A percentile compares a stretch with the other conserved stretches of the same genome.
Evolutionary conservation across 2,797 vertebrate genomes (phyloP).

Genomic region (Thripadectes ignobilis): DNA sequence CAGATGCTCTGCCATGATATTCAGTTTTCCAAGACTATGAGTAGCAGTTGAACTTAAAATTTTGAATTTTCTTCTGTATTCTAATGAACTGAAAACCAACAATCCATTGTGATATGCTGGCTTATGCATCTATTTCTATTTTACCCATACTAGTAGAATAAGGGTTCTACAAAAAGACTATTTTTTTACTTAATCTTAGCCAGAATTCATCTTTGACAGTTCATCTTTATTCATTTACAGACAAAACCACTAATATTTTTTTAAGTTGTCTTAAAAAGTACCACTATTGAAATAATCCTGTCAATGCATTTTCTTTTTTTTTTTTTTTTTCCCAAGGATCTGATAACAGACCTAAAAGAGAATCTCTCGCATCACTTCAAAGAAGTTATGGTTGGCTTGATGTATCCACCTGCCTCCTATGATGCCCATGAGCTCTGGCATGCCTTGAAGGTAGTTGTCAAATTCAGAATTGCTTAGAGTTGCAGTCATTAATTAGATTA

Average conservation of each 20-base stretch:
- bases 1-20: neutral
- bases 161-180: neutral
- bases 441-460: constrained; percentile 78
- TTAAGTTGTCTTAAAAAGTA: neutral
- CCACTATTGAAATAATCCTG: neutral
- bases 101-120: neutral
- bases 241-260: neutral
- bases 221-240: neutral
- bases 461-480: neutral
- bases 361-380: constrained; percentile 80
- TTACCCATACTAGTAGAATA: neutral
- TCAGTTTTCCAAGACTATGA: neutral
- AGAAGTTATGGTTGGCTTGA: constrained; percentile 81
- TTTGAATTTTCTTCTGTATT: neutral
- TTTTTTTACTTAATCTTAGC: neutral
- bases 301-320: neutral
- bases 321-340: constrained; percentile 69
- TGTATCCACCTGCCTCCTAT: constrained; percentile 76
- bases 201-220: neutral
- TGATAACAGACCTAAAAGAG: constrained; percentile 75
- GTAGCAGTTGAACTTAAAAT: neutral
- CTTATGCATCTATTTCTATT: neutral
- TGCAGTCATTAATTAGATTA: neutral
- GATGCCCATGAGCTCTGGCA: constrained; percentile 82
- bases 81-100: neutral